Percentiles rank a stretch among this genome's conserved stretches.
These are phyloP conservation scores for Propithecus coquereli DNA, from an alignment of 2,113 vertebrate species.

Conservation along the genomic window DNA sequence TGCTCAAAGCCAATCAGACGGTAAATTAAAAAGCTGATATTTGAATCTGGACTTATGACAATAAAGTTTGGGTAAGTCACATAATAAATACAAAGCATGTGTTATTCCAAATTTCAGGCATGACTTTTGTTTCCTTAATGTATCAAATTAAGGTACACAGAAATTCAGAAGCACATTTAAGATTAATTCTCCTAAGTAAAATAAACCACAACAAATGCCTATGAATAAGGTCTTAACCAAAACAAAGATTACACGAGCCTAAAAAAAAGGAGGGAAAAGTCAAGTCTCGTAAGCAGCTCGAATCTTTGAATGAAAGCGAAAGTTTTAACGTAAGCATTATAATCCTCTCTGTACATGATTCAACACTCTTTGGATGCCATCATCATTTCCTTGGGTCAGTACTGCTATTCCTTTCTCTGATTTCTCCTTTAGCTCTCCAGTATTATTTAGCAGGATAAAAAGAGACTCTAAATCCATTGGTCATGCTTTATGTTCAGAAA, in stretches of 20 bases:
- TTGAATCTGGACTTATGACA: background rate
- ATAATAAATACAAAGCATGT: constrained; percentile 5
- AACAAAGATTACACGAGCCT: constrained; percentile 41
- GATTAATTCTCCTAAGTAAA: constrained; percentile 38
- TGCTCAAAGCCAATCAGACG: background rate
- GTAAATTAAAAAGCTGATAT: background rate
- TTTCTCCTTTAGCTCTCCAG: background rate
- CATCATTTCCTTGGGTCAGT: background rate
- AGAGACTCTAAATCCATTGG: background rate
- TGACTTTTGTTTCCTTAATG: constrained; percentile 45
- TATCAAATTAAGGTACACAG: constrained; percentile 60
- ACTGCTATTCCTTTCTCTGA: background rate
- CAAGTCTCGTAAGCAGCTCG: background rate
- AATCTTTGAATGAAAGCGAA: background rate
- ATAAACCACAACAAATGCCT: constrained; percentile 56
- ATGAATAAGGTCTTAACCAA: constrained; percentile 18
- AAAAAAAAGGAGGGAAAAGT: background rate
- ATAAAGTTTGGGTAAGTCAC: background rate
- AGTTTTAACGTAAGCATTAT: background rate
- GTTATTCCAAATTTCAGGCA: constrained; percentile 48
- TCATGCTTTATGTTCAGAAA: constrained; percentile 12
- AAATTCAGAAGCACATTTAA: constrained; percentile 51
- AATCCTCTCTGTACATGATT: background rate
- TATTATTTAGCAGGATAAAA: background rate
- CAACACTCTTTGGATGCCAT: background rate